Percentiles rank a stretch among this genome's conserved stretches.
These are phyloP conservation scores for Pseudococcus jackbeardsleyi DNA, from an alignment of 2,888 invertebrate genomes.

Conservation along the genomic window DNA sequence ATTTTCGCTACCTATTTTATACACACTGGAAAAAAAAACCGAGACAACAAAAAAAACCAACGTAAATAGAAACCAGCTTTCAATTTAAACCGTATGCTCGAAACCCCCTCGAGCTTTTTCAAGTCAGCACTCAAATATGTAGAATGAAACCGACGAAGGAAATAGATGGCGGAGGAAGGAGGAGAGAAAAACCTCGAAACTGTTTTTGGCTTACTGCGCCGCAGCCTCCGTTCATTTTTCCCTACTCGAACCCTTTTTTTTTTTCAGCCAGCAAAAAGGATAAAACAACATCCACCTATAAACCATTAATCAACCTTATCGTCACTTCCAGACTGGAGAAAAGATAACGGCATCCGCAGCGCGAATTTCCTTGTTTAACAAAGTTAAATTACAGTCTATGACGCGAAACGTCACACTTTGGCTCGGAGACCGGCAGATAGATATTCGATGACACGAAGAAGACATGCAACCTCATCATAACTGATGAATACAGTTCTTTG, in stretches of 20 bases:
- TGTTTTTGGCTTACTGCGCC: conserved; percentile 1
- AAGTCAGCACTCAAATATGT: neutral
- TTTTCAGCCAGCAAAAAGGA: neutral
- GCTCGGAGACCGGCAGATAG: neutral
- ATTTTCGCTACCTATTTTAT: neutral
- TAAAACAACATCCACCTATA: conserved; percentile 28
- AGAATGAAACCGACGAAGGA: neutral
- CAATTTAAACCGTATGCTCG: neutral
- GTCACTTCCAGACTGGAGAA: conserved; percentile 58
- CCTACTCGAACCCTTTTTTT: conserved; percentile 7
- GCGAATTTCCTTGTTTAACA: conserved; percentile 37
- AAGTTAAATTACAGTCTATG: conserved; percentile 45
- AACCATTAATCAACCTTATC: conserved; percentile 57
- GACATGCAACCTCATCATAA: neutral
- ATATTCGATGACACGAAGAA: conserved; percentile 14
- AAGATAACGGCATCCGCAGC: conserved; percentile 13
- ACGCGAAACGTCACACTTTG: conserved; percentile 28
- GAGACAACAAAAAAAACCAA: neutral
- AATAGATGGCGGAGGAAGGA: neutral
- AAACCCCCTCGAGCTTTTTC: conserved; percentile 27
- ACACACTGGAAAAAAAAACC: neutral
- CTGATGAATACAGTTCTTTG: too few relatives aligned
- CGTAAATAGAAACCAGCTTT: conserved; percentile 12
- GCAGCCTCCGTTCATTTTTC: neutral
- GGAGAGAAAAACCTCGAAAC: neutral